These are phyloP conservation scores for Corella eumyota DNA, from an alignment of 23 tunicate species.

Conservation along the genomic window DNA sequence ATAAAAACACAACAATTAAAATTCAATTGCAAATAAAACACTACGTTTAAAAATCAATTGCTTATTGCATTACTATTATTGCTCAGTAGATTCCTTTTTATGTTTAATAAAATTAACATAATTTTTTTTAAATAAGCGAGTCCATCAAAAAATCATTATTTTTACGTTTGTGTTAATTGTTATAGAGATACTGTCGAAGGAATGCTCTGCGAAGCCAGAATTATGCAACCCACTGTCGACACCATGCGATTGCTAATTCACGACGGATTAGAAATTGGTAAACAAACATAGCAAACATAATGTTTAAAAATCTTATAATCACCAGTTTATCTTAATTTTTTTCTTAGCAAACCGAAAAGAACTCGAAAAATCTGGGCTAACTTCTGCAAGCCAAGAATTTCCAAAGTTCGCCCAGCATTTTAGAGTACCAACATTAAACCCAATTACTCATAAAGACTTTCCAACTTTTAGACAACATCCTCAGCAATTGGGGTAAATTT, in stretches of 20 bases:
- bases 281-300: background rate
- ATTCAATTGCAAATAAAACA: too few species aligned
- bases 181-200: constrained; percentile 85
- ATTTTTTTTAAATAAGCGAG: background rate
- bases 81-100: too few species aligned
- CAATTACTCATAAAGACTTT: background rate
- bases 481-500: constrained; percentile 5
- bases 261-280: constrained; percentile 17
- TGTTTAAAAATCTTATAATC: too few species aligned
- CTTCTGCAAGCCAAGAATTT: background rate
- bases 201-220: constrained; percentile 39
- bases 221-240: constrained; percentile 43
- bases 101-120: background rate
- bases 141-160: too few species aligned
- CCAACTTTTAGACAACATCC: too few species aligned
- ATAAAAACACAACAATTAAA: too few species aligned
- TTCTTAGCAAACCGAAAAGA: background rate
- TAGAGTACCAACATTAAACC: background rate
- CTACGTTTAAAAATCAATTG: too few species aligned
- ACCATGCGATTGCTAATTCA: constrained; percentile 27
- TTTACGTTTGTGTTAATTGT: too few species aligned
- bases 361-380: too few species aligned
- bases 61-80: too few species aligned
- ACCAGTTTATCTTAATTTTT: too few species aligned
- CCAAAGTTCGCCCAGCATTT: constrained; percentile 2